Conservation (phyloP, 2,797 vertebrate genomes). For the Rhinoraja longicauda region DNA sequence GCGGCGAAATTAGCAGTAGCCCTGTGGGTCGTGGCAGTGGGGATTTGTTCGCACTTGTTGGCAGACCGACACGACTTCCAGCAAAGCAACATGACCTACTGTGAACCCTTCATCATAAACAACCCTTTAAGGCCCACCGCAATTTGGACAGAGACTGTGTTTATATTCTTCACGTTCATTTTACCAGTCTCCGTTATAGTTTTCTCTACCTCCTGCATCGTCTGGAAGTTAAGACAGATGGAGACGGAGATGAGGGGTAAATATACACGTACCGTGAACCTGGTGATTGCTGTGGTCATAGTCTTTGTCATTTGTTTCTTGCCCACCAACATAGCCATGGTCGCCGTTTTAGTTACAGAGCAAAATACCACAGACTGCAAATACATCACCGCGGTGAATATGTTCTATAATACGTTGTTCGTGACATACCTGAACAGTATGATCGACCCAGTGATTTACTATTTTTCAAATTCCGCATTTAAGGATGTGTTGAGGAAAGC, state of each 20-base stretch:
- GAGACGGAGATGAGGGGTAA: background rate
- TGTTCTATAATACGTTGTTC: conserved; percentile 27
- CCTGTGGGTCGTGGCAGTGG: conserved; percentile 25
- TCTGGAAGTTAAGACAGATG: conserved; percentile 38
- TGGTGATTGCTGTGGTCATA: conserved; percentile 35
- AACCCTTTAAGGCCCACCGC: background rate
- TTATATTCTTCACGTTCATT: conserved; percentile 35
- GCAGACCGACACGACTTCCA: background rate
- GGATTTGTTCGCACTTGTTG: conserved; percentile 10
- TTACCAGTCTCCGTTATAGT: conserved; percentile 35
- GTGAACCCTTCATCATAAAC: conserved; percentile 38
- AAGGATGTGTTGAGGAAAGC: background rate
- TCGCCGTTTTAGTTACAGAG: conserved; percentile 33
- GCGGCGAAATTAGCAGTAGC: background rate
- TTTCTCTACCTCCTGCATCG: conserved; percentile 35
- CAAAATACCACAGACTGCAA: background rate
- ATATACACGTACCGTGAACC: conserved; percentile 35
- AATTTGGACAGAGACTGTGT: conserved; percentile 38
- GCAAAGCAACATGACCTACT: conserved; percentile 21
- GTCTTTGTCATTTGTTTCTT: conserved; percentile 40
- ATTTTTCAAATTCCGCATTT: conserved; percentile 39
- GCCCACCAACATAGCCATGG: conserved; percentile 33
- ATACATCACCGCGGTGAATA: conserved; percentile 16
- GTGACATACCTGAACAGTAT: conserved; percentile 40
- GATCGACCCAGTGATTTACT: conserved; percentile 40